phyloP scores from a whole-genome alignment of 37 sponge, comb jelly and placozoan species.

The Geodia barretti region DNA sequence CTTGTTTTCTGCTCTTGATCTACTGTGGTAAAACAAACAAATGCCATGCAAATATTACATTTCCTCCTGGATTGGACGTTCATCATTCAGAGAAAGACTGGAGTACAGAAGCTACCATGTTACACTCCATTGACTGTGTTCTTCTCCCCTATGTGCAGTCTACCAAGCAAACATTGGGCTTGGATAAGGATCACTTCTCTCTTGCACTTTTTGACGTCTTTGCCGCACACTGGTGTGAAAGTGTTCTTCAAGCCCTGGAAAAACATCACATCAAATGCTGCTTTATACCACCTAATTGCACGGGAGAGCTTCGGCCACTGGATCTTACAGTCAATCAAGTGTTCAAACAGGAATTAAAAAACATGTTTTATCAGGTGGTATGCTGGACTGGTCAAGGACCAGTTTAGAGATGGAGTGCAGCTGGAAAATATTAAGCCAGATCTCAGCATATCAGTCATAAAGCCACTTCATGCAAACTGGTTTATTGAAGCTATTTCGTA shows the following conservation, averaged over 20 bases:
- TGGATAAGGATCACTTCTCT: neutral
- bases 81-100: neutral
- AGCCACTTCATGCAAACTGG: neutral
- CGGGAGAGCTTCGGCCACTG: neutral
- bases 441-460: neutral
- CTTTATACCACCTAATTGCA: neutral
- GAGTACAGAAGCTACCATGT: neutral
- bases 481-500: neutral
- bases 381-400: neutral
- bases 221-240: neutral
- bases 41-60: neutral
- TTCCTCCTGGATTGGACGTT: neutral
- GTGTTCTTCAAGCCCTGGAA: neutral
- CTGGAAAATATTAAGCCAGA: neutral
- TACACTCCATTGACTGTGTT: neutral
- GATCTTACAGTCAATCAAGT: neutral
- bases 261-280: neutral
- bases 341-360: neutral
- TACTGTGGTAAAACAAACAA: neutral
- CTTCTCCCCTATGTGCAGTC: neutral
- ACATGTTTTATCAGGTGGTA: neutral
- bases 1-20: neutral
- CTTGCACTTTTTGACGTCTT: neutral
- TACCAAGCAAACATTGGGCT: neutral
- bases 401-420: neutral